These are phyloP conservation scores for Phocoena sinus DNA, from an alignment of 2,113 vertebrate species.

Conservation along the genomic window DNA sequence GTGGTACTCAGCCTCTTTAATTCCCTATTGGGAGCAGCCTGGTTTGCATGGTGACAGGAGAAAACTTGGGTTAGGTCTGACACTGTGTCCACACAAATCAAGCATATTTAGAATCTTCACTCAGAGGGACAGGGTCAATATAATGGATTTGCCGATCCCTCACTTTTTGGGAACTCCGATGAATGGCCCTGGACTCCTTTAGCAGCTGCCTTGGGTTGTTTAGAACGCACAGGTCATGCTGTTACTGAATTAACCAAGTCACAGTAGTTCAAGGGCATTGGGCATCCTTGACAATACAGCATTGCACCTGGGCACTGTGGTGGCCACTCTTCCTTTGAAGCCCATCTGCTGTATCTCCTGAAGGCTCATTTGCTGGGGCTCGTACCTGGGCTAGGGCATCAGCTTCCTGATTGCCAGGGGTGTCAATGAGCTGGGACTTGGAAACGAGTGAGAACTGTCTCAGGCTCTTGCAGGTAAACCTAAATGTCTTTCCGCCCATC, in stretches of 20 bases:
- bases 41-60: background rate
- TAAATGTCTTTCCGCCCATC: background rate
- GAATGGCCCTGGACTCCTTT: background rate
- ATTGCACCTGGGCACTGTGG: rapidly evolving
- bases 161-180: background rate
- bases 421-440: no score
- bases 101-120: background rate
- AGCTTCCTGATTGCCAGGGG: background rate
- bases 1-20: background rate
- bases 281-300: no score
- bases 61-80: background rate
- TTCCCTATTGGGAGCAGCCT: background rate
- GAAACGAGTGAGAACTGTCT: background rate
- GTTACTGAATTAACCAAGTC: background rate
- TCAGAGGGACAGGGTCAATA: background rate
- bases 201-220: background rate
- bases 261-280: background rate
- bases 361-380: background rate
- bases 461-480: background rate
- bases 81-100: background rate
- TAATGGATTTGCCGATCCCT: background rate
- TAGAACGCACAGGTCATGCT: background rate
- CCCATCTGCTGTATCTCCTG: background rate
- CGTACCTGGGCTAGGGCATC: no score
- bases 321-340: background rate